A percentile compares a stretch with the other conserved stretches of the same genome.
These are phyloP conservation scores for Lates calcarifer DNA, from an alignment of 2,113 vertebrate genomes.

Conservation along the genomic window DNA sequence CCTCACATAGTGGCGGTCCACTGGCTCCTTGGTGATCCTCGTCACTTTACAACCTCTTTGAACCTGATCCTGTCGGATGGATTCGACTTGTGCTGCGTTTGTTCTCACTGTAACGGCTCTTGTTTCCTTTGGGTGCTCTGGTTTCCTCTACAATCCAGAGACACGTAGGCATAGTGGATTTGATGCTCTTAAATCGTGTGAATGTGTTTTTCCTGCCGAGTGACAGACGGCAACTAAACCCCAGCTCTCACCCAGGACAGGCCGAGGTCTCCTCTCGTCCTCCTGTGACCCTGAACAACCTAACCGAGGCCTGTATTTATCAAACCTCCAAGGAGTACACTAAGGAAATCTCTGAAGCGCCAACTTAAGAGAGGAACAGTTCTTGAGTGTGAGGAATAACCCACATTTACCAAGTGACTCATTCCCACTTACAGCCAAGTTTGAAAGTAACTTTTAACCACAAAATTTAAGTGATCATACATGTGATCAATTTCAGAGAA, in stretches of 20 bases:
- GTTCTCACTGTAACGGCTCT: constrained; percentile 2
- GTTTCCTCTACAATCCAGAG: constrained; percentile 17
- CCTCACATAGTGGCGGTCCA: not conserved
- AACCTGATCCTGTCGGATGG: not conserved
- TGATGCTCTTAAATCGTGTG: not conserved
- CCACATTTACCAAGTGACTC: no score
- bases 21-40: not conserved
- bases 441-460: no score
- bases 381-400: no score
- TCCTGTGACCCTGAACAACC: constrained; percentile 5
- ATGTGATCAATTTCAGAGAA: no score
- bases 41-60: not conserved
- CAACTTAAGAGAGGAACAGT: no score
- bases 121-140: constrained; percentile 1
- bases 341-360: no score
- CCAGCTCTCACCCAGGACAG: not conserved
- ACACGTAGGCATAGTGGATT: not conserved
- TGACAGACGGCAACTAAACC: not conserved
- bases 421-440: no score
- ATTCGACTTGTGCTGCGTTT: not conserved
- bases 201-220: constrained; percentile 11
- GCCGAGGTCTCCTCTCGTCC: not conserved
- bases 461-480: no score
- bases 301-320: not conserved
- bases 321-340: no score